These are phyloP conservation scores for Lagothrix lagotricha DNA, from an alignment of 2,797 vertebrate genomes.

Conservation along the genomic window DNA sequence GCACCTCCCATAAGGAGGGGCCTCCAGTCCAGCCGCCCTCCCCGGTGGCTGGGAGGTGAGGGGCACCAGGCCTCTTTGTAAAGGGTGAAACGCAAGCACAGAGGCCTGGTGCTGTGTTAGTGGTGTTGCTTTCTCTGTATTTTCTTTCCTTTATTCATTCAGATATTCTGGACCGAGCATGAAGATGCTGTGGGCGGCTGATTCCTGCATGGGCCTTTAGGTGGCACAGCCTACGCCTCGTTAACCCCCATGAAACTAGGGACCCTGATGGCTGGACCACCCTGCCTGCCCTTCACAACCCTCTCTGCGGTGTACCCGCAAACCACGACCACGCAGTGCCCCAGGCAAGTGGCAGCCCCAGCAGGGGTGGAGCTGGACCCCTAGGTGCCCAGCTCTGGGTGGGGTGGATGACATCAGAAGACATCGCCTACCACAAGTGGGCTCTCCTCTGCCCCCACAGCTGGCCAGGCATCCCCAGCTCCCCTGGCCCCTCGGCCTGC, in stretches of 20 bases:
- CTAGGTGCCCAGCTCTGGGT: neutral
- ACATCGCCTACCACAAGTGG: neutral
- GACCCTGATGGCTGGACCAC: neutral
- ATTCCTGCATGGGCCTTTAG: too few relatives aligned
- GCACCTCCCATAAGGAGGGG: neutral
- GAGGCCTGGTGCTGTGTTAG: too few relatives aligned
- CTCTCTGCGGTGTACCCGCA: neutral
- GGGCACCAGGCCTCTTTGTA: neutral
- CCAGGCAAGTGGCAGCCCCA: neutral
- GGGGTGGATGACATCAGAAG: neutral
- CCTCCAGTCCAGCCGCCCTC: neutral
- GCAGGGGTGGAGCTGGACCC: rapidly evolving
- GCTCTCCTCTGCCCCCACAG: neutral
- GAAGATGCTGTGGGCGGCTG: neutral
- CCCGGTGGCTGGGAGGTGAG: too few relatives aligned
- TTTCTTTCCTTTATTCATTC: neutral
- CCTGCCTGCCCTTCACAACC: neutral
- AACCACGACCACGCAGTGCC: neutral
- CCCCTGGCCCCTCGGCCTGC: too few relatives aligned
- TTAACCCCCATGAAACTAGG: too few relatives aligned
- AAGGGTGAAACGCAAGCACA: rapidly evolving
- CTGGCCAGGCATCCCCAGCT: neutral
- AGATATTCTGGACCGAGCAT: too few relatives aligned
- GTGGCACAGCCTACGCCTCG: neutral
- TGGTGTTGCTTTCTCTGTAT: neutral